Base-by-base conservation (phyloP, 2,888 invertebrate genomes). In the Diaperis boleti region DNA sequence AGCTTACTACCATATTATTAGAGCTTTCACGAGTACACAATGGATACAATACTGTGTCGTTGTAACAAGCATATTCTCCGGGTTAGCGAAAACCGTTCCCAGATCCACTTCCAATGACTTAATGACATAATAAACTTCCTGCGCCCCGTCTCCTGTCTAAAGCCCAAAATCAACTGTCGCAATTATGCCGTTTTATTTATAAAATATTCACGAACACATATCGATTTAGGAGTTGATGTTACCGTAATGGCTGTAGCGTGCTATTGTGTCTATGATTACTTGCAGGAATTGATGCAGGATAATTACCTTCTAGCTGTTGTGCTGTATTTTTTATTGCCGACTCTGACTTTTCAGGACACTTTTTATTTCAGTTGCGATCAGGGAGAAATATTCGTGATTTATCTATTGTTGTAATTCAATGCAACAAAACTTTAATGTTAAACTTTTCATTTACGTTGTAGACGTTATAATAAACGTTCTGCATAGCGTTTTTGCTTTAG, bases 81-180 rank as follows among this genome's bases (percentile, higher is more conserved):
- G 55, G 61, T 62, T 65, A 59, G 57, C 29, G 59, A 62, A 39
- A 64, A 56, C 66, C 62, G 49, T 65, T 64, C 31, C 29, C 37
- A 59, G 54, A 59, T 64, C 55, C 59, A 44, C 52, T 45, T 59
- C 47, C 57, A 62, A 64, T 67, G 62, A 64, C 64, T 65, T 67
- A 59, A 52, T 59, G 62, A 54, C 59, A 64, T 60, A 67, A 65
- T 62, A 64, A 62, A 65, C 64, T 67, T 67, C 67, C 66, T 57
- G 39, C 49, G 50, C 6, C 50, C 11, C 41, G 54, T 42, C 44
- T 44, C 4, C n/a, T 11, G 41, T 20, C 17, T 8, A 42, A 15
- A 10, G 20, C 41, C 15, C 14, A n/a, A 42, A 42, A 42, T 42
- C 20, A 50, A 8, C 35, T 13, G 11, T 35, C 35, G 35, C 37